These are phyloP conservation scores for Periophthalmus magnuspinnatus DNA, from an alignment of 2,797 vertebrate genomes.

Conservation along the genomic window DNA sequence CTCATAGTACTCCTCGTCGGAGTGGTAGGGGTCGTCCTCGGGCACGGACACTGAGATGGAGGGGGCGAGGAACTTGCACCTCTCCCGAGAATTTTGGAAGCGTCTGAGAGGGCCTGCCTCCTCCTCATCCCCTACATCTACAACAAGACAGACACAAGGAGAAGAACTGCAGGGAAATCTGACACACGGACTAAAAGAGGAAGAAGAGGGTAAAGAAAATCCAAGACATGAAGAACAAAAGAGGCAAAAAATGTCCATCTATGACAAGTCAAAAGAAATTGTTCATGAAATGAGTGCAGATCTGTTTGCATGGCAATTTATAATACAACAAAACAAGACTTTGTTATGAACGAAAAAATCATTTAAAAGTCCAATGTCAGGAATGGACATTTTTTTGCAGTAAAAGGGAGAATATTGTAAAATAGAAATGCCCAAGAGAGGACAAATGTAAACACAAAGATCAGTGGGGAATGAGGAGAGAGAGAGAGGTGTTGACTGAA, in stretches of 20 bases:
- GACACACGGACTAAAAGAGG: constrained; percentile 71
- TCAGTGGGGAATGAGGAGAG: constrained; percentile 37
- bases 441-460: constrained; percentile 22
- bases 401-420: constrained; percentile 22
- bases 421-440: constrained; percentile 17
- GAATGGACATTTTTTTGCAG: constrained; percentile 61
- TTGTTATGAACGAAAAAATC: background rate
- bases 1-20: constrained; percentile 93
- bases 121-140: constrained; percentile 95
- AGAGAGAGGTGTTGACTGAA: constrained; percentile 40
- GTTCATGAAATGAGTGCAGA: background rate
- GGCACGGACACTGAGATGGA: constrained; percentile 96
- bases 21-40: constrained; percentile 91
- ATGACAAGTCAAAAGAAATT: constrained; percentile 11
- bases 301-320: background rate
- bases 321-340: background rate
- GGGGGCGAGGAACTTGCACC: constrained; percentile 88
- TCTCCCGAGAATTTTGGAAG: constrained; percentile 86
- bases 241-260: constrained; percentile 60
- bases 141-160: constrained; percentile 89
- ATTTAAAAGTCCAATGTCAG: constrained; percentile 7
- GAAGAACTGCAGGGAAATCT: constrained; percentile 90
- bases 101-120: constrained; percentile 87
- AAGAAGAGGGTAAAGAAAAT: constrained; percentile 26
- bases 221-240: constrained; percentile 27